Percentiles rank a stretch among this genome's conserved stretches.
Conservation (phyloP, 2,113 vertebrate species). For the Gallinago undulata region DNA sequence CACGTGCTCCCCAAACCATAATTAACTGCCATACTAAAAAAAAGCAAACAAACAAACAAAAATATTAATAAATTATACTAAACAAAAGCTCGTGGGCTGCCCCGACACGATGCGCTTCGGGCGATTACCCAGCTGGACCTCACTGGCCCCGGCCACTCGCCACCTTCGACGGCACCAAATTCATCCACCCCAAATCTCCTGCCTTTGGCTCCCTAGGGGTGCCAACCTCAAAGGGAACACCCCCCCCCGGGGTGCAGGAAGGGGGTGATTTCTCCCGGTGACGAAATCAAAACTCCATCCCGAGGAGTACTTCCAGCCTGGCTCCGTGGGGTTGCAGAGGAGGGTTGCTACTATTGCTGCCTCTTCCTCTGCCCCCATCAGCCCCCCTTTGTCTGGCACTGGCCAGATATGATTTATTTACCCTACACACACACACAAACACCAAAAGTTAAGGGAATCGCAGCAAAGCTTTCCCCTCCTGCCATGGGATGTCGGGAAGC, state of each 20-base stretch:
- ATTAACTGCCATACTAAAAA: neutral
- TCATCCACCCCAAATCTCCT: neutral
- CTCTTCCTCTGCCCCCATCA: neutral
- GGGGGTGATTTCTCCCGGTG: fast-evolving
- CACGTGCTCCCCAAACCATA: neutral
- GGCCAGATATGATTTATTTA: neutral
- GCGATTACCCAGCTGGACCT: neutral
- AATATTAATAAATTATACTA: neutral
- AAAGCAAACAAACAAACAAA: neutral
- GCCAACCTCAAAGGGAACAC: neutral
- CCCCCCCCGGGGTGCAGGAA: fast-evolving
- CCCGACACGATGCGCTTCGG: fast-evolving
- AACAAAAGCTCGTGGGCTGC: neutral
- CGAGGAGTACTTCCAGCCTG: neutral
- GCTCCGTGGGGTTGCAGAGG: neutral
- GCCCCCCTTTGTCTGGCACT: fast-evolving
- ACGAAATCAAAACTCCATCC: neutral
- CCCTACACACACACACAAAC: neutral
- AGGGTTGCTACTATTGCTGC: neutral
- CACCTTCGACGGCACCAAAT: neutral
- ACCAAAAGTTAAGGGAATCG: neutral
- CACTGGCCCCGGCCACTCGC: fast-evolving
- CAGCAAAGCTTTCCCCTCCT: slow-evolving; percentile 15
- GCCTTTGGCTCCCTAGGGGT: neutral
- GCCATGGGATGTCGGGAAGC: neutral